phyloP scores from a whole-genome alignment of 2,113 vertebrate genomes.

The Centropus unirufus region DNA sequence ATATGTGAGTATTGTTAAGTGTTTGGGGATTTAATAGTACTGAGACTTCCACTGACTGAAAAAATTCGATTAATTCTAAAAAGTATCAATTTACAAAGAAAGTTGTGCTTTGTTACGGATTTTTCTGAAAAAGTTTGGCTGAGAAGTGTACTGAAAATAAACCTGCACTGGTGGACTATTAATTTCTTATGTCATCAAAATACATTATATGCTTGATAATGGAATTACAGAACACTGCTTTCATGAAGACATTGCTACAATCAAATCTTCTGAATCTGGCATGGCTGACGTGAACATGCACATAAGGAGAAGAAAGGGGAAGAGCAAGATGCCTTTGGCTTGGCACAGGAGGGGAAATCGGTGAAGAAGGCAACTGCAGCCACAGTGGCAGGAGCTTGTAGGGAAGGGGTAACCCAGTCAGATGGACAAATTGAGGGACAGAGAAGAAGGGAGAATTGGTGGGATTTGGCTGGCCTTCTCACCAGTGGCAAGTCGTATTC shows the following conservation, averaged over 20 bases:
- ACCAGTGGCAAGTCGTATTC: not conserved
- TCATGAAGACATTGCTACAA: not conserved
- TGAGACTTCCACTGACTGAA: not conserved
- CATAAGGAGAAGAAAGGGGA: not conserved
- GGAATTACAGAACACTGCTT: constrained; percentile 23
- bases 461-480: not conserved
- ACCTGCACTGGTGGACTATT: not conserved
- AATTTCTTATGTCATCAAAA: constrained; percentile 47
- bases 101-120: not conserved
- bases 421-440: not conserved
- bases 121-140: constrained; percentile 2
- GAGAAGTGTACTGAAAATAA: constrained; percentile 31
- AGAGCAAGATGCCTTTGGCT: not conserved
- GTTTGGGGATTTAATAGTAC: not conserved
- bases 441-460: not conserved
- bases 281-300: not conserved
- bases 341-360: not conserved
- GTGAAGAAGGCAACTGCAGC: not conserved
- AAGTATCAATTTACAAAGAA: not conserved
- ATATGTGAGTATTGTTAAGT: not conserved
- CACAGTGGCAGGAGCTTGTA: rapidly evolving
- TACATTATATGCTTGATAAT: constrained; percentile 31
- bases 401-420: not conserved
- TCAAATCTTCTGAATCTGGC: constrained; percentile 11
- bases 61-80: not conserved